Evolutionary conservation across 2,113 vertebrate genomes (phyloP), one percentile per base, ranked within the genome.

Genomic region (Protomyctophum bolini): DNA sequence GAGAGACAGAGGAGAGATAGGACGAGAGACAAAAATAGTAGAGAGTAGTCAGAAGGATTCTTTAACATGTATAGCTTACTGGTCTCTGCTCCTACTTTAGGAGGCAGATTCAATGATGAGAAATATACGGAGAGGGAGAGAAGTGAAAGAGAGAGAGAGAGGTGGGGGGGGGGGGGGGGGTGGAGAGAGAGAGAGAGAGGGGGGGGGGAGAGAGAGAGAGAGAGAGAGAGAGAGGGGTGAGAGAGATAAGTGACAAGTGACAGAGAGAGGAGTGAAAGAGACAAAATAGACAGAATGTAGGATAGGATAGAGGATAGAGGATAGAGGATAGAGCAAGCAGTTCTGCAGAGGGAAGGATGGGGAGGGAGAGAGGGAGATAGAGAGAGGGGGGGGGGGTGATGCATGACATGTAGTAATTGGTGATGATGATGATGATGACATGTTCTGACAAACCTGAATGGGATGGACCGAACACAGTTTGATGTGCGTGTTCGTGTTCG

Each of bases 151-250:
- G 45, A 62, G 41, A 62, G 81, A 75, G 61, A 21, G 55, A 48
- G 49, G 21, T n/a, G n/a, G n/a, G n/a, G n/a, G n/a, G n/a, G n/a
- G n/a, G n/a, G n/a, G n/a, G n/a, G n/a, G n/a, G n/a, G n/a, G n/a
- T n/a, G n/a, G 29, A 71, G n/a, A 54, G 55, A 41, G 63, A 8
- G 57, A 63, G 57, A 78, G 28, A 70, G 63, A n/a, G 33, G 47
- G n/a, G 6, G 56, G 71, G 77, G 70, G 76, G 72, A 48, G 45
- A 62, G 41, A 62, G 81, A 75, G 61, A 21, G 55, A 48, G 29
- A 71, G n/a, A 54, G 55, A 41, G 63, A 8, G 57, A 63, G 57
- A 78, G 28, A 70, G 63, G 11, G 33, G 47, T 29, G 66, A 66
- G 11, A 58, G 33, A 52, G 14, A 66, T 70, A 68, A 0, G n/a